Base-by-base conservation (phyloP, 1,140 invertebrate genomes). In the Planococcus citri region DNA sequence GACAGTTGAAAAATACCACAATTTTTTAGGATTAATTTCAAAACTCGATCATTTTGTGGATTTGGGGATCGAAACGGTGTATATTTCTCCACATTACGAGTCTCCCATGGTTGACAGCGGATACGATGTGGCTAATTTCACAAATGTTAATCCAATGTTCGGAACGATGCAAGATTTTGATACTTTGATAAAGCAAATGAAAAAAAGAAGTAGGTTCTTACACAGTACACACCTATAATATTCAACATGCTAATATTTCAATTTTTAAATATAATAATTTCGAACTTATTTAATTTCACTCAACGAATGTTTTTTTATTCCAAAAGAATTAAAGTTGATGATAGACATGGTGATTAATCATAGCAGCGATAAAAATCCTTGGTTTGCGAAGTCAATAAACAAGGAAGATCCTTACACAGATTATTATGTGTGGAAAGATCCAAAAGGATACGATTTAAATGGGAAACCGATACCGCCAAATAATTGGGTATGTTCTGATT, bases 301-400 rank as follows among this genome's bases (percentile, higher is more conserved):
- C n/a, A n/a, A n/a, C n/a, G n/a, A n/a, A n/a, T n/a, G n/a, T n/a
- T n/a, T n/a, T n/a, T n/a, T n/a, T n/a, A n/a, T n/a, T n/a, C n/a
- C n/a, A n/a, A n/a, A 27, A 87, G 89, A 83, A 70, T 82, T 92
- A 58, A 89, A 87, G 77, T 76, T 94, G 1, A 81, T 94, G 21
- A 75, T 94, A 76, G 92, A 94, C 76, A 85, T 92, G 74, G 86
- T 92, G 21, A 89, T 90, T 2, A 93, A 93, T 78, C 89, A 93
- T 75, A 87, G 87, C 0, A 89, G 88, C 72, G 83, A 89, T 75
- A 75, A 88, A 71, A 87, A 89, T 72, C 78, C 83, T 68, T 92
- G 91, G 90, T 93, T 92, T 75, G 68, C 78, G 20, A 81, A 84
- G 67, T 91, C 89, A 0, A 76, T 78, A 1, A 77, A 80, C 17